Evolutionary conservation across 2,888 invertebrate species (phyloP), one percentile per base, ranked within the genome.

Genomic region (Dolomedes plantarius): DNA sequence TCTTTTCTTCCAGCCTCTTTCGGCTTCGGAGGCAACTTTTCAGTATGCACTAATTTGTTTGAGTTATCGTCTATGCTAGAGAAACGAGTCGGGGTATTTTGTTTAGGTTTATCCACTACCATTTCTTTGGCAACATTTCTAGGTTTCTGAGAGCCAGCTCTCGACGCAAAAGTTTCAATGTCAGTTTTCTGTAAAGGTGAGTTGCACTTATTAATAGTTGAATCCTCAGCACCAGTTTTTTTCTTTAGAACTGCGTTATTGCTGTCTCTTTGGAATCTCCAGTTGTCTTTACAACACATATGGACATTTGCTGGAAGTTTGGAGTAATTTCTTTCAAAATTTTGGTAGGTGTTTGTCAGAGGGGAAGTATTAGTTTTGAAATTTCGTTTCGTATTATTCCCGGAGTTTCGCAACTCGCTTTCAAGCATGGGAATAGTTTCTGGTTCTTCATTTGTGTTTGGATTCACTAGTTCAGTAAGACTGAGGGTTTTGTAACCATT

Each of bases 261-360:
- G 27, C 32, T 73, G 32, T 85, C 85, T 62, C 72, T 73, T 23
- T 86, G 85, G 19, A 68, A 73, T 62, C 78, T 27, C 79, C 79
- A 79, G 32, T 86, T 86, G 31, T 79, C 85, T 41, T 86, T 86
- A 67, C 85, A 86, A 23, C 78, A 86, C 85, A 86, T 74, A 28
- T 86, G 85, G 23, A 79, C 69, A 64, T 86, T 86, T 6, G 78
- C 79, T 5, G 78, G 85, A 9, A 79, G 69, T 50, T 86, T 78
- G 5, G 78, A 79, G 69, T 74, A 79, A 86, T 86, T 86, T 13
- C 79, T 68, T 13, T 86, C 85, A 23, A 78, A 79, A 65, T 80
- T 86, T 72, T 72, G 65, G 19, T 86, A 76, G 0, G 65, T 36
- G 27, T 86, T 80, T 28, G 69, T 80, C 0, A 80, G 50, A 23